These are phyloP conservation scores for Stichodactyla helianthus DNA, from an alignment of 64 coral and sea anemone genomes.

Conservation along the genomic window DNA sequence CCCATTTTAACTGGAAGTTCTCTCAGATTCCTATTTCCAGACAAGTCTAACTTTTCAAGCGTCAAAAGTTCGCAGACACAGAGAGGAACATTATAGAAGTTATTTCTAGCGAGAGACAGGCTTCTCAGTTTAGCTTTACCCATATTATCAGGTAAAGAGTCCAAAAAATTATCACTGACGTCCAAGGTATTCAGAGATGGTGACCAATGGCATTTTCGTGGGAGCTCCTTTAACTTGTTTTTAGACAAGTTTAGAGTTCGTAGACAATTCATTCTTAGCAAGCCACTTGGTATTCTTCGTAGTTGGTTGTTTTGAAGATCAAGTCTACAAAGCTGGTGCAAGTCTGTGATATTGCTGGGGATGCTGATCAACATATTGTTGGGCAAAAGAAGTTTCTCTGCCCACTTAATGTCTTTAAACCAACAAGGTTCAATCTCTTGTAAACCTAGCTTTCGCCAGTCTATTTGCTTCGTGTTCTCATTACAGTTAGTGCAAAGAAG, in stretches of 20 bases:
- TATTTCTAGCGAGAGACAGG: conserved; percentile 74
- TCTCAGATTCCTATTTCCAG: conserved; percentile 73
- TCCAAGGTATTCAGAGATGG: conserved; percentile 60
- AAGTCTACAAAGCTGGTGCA: conserved; percentile 61
- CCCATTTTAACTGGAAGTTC: conserved; percentile 87
- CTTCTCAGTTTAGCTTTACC: conserved; percentile 56
- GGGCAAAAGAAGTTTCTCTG: conserved; percentile 58
- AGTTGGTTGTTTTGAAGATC: conserved; percentile 82
- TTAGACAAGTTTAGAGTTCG: conserved; percentile 55
- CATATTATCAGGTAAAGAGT: conserved; percentile 56
- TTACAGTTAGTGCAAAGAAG: conserved; percentile 67
- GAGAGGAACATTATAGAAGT: conserved; percentile 73
- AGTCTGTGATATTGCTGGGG: conserved; percentile 54
- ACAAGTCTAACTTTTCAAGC: conserved; percentile 65
- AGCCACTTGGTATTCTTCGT: conserved; percentile 36
- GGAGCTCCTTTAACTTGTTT: conserved; percentile 78
- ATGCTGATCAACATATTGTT: conserved; percentile 63
- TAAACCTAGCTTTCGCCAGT: conserved; percentile 71
- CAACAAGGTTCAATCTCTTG: conserved; percentile 60
- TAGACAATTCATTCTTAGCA: conserved; percentile 69
- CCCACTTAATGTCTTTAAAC: conserved; percentile 71
- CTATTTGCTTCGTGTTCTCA: conserved; percentile 34
- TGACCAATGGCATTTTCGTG: conserved; percentile 56
- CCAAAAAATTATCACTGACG: conserved; percentile 69
- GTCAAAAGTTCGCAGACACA: conserved; percentile 72